phyloP scores from a whole-genome alignment of 2,888 invertebrate species.

The Choristoneura rosaceana region DNA sequence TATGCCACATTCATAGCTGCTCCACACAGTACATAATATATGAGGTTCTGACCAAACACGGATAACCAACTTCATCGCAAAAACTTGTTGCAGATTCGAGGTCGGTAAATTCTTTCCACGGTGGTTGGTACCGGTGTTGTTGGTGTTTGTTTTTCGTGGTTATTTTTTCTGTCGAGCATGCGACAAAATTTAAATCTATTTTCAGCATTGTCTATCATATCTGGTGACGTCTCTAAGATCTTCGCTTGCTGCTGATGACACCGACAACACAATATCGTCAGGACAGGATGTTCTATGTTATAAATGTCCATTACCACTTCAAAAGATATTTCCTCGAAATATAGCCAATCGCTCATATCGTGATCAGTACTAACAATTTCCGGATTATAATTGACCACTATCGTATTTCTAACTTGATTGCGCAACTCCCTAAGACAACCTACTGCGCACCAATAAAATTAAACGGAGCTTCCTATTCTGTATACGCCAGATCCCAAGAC shows the following conservation, averaged over 20 bases:
- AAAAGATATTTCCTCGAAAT: constrained; percentile 99
- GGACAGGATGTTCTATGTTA: constrained; percentile 92
- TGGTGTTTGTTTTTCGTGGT: constrained; percentile 61
- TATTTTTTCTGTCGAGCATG: constrained; percentile 97
- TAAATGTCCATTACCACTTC: constrained; percentile 99
- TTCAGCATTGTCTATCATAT: constrained; percentile 98
- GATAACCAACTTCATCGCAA: constrained; percentile 98
- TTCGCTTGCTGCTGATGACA: constrained; percentile 97
- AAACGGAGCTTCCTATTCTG: constrained; percentile 99
- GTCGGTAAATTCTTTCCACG: constrained; percentile 98
- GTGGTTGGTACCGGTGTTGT: constrained; percentile 89
- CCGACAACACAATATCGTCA: constrained; percentile 96
- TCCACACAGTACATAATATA: constrained; percentile 99
- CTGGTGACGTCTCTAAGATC: constrained; percentile 98
- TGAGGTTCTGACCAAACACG: constrained; percentile 98
- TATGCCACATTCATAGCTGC: constrained; percentile 99
- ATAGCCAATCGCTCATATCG: constrained; percentile 99
- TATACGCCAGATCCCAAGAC: constrained; percentile 98
- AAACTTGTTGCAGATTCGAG: constrained; percentile 94
- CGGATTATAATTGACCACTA: constrained; percentile 99
- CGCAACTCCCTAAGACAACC: constrained; percentile 96
- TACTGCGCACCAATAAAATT: constrained; percentile 99
- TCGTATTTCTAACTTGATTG: constrained; percentile 94
- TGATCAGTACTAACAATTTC: constrained; percentile 99
- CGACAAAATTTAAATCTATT: constrained; percentile 99